A percentile compares a stretch with the other conserved stretches of the same genome.
phyloP scores from a whole-genome alignment of 2,888 invertebrate genomes.

The Periphyllus acericola region DNA sequence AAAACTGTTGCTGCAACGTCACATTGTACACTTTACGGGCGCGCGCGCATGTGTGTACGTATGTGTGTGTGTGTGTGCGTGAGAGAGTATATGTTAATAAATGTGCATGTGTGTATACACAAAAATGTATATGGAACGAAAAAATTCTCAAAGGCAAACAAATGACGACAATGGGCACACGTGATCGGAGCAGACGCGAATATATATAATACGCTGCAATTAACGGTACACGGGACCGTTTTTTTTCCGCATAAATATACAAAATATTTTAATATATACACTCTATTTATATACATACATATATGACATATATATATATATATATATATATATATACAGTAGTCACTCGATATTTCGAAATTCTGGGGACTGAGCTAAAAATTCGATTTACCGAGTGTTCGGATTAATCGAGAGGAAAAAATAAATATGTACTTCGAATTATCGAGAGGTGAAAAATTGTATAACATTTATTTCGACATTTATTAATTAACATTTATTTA shows the following conservation, averaged over 20 bases:
- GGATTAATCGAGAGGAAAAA: too few species aligned
- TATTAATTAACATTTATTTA: too few species aligned
- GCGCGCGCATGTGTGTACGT: background rate
- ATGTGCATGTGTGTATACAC: constrained; percentile 29
- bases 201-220: background rate
- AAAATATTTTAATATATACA: constrained; percentile 6
- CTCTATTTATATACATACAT: background rate
- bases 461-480: too few species aligned
- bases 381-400: too few species aligned
- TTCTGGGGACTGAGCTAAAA: too few species aligned
- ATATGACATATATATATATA: too few species aligned
- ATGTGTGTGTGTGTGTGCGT: background rate
- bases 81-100: background rate
- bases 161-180: constrained; percentile 59
- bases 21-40: constrained; percentile 13
- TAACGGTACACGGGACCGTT: background rate
- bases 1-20: constrained; percentile 30
- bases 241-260: background rate
- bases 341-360: too few species aligned
- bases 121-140: constrained; percentile 41
- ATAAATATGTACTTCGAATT: too few species aligned
- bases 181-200: constrained; percentile 40
- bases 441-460: too few species aligned
- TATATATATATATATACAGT: too few species aligned
- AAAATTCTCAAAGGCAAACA: constrained; percentile 53